Percentiles rank a stretch among this genome's conserved stretches.
Evolutionary conservation across 1,140 invertebrate genomes (phyloP).

Genomic region (Drosophila nikananu): DNA sequence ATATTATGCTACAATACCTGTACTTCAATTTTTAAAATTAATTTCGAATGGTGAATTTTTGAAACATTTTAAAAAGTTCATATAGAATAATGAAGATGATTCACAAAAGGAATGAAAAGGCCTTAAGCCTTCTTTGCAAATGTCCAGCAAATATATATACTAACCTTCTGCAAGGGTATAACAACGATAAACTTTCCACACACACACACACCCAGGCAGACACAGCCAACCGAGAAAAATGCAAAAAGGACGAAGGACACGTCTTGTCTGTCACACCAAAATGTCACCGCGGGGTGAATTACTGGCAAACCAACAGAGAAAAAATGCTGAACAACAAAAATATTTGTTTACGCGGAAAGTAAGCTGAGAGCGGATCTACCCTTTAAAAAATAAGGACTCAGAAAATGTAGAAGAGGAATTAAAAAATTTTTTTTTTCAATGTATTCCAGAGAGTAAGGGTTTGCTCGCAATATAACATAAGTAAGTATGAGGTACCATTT

Average conservation of each 20-base stretch:
- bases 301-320: constrained; percentile 68
- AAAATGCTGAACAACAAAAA: constrained; percentile 53
- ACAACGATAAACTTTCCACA: constrained; percentile 79
- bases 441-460: background rate
- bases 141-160: no score
- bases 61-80: no score
- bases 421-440: background rate
- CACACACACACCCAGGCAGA: constrained; percentile 17
- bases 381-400: background rate
- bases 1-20: background rate
- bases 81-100: no score
- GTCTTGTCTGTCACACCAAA: constrained; percentile 84
- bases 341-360: constrained; percentile 11
- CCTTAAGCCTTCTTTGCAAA: background rate
- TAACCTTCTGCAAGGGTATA: constrained; percentile 14
- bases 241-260: constrained; percentile 81
- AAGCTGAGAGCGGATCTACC: constrained; percentile 1
- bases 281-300: constrained; percentile 84
- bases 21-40: no score
- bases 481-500: background rate
- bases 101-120: no score
- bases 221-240: constrained; percentile 44
- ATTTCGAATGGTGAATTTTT: no score
- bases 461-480: background rate
- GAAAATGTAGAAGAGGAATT: background rate